A percentile compares a stretch with the other conserved stretches of the same genome.
These are phyloP conservation scores for Drosophila cognata DNA, from an alignment of 2,888 invertebrate genomes.

Conservation along the genomic window DNA sequence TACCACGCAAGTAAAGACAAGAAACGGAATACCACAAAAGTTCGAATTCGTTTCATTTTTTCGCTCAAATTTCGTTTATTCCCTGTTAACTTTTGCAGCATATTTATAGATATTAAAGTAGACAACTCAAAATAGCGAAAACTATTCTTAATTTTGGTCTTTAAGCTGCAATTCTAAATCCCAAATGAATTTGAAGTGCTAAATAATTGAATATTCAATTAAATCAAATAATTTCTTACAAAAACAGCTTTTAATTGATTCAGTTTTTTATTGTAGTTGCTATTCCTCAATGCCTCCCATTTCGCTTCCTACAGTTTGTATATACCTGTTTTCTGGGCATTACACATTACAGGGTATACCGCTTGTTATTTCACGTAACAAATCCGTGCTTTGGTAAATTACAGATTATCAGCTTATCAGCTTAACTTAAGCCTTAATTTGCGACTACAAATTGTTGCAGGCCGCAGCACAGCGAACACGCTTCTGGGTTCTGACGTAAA, in stretches of 20 bases:
- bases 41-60: background rate
- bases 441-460: background rate
- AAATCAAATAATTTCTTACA: background rate
- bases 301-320: background rate
- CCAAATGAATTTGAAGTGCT: background rate
- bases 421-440: background rate
- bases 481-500: background rate
- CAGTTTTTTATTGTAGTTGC: background rate
- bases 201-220: background rate
- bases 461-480: background rate
- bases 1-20: conserved; percentile 9
- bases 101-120: background rate
- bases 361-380: background rate
- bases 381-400: conserved; percentile 3
- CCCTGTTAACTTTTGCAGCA: background rate
- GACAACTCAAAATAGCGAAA: background rate
- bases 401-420: conserved; percentile 17
- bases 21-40: background rate
- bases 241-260: background rate
- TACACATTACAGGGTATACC: background rate
- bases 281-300: background rate
- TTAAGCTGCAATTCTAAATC: background rate
- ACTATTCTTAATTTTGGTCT: background rate
- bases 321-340: background rate
- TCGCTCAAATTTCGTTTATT: background rate